A percentile compares a stretch with the other conserved stretches of the same genome.
phyloP scores from a whole-genome alignment of 1,140 invertebrate species.

The Drosophila kikkawai region DNA sequence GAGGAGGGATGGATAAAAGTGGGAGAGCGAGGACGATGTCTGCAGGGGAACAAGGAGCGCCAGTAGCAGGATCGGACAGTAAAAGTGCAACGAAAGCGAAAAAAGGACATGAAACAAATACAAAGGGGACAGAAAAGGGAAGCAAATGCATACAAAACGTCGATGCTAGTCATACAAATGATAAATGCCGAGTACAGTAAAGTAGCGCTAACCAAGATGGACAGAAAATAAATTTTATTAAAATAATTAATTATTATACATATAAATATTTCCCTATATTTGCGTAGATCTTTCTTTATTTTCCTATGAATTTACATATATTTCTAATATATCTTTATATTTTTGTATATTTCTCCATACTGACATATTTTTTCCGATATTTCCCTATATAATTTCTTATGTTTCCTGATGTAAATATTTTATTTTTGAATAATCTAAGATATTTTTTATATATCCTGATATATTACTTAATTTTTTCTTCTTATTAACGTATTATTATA shows the following conservation, averaged over 20 bases:
- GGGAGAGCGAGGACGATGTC: background rate
- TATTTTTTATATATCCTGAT: background rate
- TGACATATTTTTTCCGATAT: background rate
- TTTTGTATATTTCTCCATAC: background rate
- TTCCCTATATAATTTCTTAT: background rate
- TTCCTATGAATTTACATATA: background rate
- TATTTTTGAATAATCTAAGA: background rate
- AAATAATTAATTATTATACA: background rate
- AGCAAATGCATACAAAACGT: conserved; percentile 58
- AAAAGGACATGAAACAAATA: conserved; percentile 78
- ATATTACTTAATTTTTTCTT: background rate
- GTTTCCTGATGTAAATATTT: background rate
- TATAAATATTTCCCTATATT: background rate
- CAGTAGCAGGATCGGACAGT: conserved; percentile 60
- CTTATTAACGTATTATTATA: background rate
- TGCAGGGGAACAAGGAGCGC: conserved; percentile 21
- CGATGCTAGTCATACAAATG: conserved; percentile 72
- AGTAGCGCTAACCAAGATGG: background rate
- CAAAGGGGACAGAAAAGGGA: conserved; percentile 27
- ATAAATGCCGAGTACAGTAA: conserved; percentile 41
- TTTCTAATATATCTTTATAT: background rate
- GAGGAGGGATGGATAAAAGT: conserved; percentile 12
- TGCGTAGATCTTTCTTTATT: background rate
- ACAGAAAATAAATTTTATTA: background rate
- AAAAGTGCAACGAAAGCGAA: conserved; percentile 84